phyloP scores from a whole-genome alignment of 2,797 vertebrate genomes.

The Phyllotis vaccarum region DNA sequence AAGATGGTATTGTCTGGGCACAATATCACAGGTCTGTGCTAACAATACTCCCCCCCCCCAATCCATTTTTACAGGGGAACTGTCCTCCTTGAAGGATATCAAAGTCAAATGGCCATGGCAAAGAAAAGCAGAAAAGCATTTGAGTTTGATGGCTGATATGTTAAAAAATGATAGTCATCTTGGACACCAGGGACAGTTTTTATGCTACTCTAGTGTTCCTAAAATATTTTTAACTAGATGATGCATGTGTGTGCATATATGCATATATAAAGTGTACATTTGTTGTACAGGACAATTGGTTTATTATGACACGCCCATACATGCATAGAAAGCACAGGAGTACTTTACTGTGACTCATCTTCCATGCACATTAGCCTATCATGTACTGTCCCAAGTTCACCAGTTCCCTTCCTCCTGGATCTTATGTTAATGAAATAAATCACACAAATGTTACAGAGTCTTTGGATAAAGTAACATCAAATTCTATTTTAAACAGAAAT shows the following conservation, averaged over 20 bases:
- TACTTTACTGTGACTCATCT: neutral
- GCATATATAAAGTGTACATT: too few species aligned
- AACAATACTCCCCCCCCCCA: neutral
- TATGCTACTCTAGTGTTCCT: neutral
- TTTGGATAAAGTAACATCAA: slow-evolving; percentile 17
- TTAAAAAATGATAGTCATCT: neutral
- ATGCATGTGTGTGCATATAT: neutral
- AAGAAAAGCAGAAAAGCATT: neutral
- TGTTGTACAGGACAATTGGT: neutral
- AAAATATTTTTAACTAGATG: neutral
- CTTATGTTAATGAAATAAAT: neutral
- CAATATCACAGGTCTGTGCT: neutral
- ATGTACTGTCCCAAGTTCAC: neutral
- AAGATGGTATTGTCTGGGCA: neutral
- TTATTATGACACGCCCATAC: neutral
- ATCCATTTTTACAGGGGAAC: neutral
- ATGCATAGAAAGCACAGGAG: neutral
- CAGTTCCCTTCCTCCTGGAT: neutral
- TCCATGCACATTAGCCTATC: neutral
- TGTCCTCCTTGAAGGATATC: neutral
- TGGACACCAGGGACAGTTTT: neutral
- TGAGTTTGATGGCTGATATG: neutral
- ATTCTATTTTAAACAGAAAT: slow-evolving; percentile 61
- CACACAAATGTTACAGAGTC: slow-evolving; percentile 11
- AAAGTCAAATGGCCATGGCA: neutral